phyloP scores from a whole-genome alignment of 2,888 invertebrate species.

The Hybos culiciformis region DNA sequence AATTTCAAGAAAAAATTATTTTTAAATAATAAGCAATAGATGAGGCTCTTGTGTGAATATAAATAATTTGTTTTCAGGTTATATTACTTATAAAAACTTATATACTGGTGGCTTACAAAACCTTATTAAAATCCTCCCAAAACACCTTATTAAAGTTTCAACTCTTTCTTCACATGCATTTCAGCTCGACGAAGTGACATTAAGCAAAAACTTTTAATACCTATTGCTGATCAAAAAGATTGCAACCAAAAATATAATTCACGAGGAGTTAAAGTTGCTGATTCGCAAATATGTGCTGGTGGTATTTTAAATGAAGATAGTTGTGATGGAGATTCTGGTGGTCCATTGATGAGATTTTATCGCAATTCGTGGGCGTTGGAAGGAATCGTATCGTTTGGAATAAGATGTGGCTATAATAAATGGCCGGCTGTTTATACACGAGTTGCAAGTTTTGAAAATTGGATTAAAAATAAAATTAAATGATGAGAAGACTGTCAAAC shows the following conservation, averaged over 20 bases:
- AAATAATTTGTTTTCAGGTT: not conserved
- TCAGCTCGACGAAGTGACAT: constrained; percentile 39
- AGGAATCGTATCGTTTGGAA: constrained; percentile 55
- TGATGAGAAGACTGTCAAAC: too few relatives aligned
- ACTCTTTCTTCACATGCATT: not conserved
- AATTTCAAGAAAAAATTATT: too few relatives aligned
- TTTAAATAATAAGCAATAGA: too few relatives aligned
- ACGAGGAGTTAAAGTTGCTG: constrained; percentile 22
- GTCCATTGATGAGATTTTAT: constrained; percentile 50
- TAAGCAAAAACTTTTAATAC: constrained; percentile 41
- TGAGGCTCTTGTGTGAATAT: not conserved
- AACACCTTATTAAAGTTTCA: not conserved
- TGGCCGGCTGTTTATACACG: constrained; percentile 57
- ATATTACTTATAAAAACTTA: too few relatives aligned
- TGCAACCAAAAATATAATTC: constrained; percentile 35
- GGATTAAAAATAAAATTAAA: constrained; percentile 21
- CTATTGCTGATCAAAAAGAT: constrained; percentile 34
- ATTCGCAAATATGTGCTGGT: constrained; percentile 53
- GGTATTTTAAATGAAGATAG: constrained; percentile 52
- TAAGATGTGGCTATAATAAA: constrained; percentile 45
- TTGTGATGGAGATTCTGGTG: constrained; percentile 64
- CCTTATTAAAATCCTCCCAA: too few relatives aligned
- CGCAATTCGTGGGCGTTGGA: constrained; percentile 43
- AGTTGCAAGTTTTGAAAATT: constrained; percentile 45
- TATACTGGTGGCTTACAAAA: too few relatives aligned